Conservation (phyloP, 37 sponge, comb jelly and placozoan species). For the Theonella swinhoei region DNA sequence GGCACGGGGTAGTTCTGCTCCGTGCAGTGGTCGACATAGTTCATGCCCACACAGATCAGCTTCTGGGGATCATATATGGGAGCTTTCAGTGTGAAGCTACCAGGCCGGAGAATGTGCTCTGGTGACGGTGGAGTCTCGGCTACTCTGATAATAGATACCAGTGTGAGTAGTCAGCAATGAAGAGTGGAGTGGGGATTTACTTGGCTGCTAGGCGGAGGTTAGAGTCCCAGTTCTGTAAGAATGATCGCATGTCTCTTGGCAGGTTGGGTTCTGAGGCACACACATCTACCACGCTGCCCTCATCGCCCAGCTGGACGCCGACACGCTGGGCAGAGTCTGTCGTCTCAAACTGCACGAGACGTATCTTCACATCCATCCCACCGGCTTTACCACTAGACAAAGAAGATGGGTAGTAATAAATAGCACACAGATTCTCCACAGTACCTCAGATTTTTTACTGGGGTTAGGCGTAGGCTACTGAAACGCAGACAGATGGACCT, state of each 20-base stretch:
- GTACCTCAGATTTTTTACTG: no score
- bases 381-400: no score
- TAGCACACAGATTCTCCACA: no score
- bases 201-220: conserved; percentile 48
- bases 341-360: conserved; percentile 54
- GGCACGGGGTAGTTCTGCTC: conserved; percentile 91
- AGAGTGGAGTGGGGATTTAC: conserved; percentile 7
- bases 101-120: conserved; percentile 38
- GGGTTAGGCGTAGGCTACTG: no score
- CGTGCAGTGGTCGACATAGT: conserved; percentile 87
- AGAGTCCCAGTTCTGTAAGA: conserved; percentile 61
- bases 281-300: conserved; percentile 74
- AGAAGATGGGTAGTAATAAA: no score
- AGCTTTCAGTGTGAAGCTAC: conserved; percentile 50
- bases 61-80: conserved; percentile 83
- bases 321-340: conserved; percentile 25
- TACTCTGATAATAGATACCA: conserved; percentile 32
- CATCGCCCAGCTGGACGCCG: conserved; percentile 45
- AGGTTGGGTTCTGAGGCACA: conserved; percentile 67
- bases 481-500: no score
- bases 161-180: neutral
- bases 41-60: conserved; percentile 87
- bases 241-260: conserved; percentile 71
- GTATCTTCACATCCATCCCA: conserved; percentile 41
- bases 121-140: conserved; percentile 22